phyloP scores from a whole-genome alignment of 2,797 vertebrate species.

The Parauchenoglanis ngamensis region DNA sequence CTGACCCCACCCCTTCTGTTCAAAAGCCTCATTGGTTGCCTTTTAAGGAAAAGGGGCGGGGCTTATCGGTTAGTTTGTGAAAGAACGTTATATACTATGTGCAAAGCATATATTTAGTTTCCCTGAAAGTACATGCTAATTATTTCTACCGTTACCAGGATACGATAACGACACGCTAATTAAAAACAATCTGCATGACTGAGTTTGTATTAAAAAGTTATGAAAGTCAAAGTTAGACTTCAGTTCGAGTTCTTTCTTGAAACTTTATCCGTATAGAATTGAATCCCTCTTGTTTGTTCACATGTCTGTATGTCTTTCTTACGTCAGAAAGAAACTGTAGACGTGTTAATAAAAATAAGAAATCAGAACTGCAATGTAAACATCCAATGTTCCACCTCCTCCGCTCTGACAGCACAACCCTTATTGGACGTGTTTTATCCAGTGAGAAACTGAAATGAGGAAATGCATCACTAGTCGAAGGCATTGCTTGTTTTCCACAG shows the following conservation, averaged over 20 bases:
- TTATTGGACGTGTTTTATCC: not conserved
- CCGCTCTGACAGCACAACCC: not conserved
- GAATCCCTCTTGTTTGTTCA: not conserved
- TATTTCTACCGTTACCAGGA: not conserved
- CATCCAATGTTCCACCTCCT: not conserved
- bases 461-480: not conserved
- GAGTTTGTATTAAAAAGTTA: not conserved
- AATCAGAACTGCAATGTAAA: not conserved
- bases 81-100: too few relatives aligned
- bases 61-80: not conserved
- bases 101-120: too few relatives aligned
- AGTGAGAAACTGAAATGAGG: not conserved
- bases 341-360: too few relatives aligned
- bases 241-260: not conserved
- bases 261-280: not conserved
- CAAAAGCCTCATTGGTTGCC: not conserved
- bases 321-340: not conserved
- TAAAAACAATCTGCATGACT: not conserved
- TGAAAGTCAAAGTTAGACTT: not conserved
- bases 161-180: not conserved
- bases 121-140: too few relatives aligned
- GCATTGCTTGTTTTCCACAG: not conserved
- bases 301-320: not conserved
- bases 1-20: not conserved
- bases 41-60: slow-evolving; percentile 28